These are phyloP conservation scores for Andrena haemorrhoa DNA, from an alignment of 2,888 invertebrate species.

Conservation along the genomic window DNA sequence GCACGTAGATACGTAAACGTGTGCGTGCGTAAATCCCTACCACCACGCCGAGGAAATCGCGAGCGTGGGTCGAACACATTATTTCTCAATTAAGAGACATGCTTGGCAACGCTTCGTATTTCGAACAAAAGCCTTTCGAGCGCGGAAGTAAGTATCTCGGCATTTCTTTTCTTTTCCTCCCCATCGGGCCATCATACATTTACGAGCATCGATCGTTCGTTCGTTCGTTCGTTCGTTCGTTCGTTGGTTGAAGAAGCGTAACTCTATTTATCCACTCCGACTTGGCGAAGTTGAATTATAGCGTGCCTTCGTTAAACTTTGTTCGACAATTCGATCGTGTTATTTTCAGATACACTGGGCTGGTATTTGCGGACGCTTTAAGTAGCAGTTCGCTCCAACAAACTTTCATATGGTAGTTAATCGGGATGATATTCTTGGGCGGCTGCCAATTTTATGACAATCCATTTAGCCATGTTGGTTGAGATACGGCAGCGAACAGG, in stretches of 20 bases:
- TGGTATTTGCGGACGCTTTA: conserved; percentile 16
- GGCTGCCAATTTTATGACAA: conserved; percentile 14
- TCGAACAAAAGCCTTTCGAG: conserved; percentile 3
- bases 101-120: conserved; percentile 6
- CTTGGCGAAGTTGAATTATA: neutral
- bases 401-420: conserved; percentile 11
- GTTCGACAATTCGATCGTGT: conserved; percentile 5
- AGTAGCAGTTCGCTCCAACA: neutral
- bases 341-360: conserved; percentile 3
- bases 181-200: neutral
- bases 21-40: conserved; percentile 9
- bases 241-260: neutral
- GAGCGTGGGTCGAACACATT: conserved; percentile 30
- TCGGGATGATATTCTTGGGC: conserved; percentile 7
- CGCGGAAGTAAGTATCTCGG: neutral
- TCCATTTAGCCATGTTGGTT: neutral
- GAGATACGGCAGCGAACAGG: neutral
- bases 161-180: too few species aligned
- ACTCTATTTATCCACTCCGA: neutral
- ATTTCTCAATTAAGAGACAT: conserved; percentile 33
- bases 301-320: neutral
- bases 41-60: neutral
- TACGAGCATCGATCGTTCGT: conserved; percentile 1
- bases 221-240: neutral
- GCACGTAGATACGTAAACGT: neutral